Conservation (phyloP, 2,888 invertebrate species). For the Mantis religiosa region DNA sequence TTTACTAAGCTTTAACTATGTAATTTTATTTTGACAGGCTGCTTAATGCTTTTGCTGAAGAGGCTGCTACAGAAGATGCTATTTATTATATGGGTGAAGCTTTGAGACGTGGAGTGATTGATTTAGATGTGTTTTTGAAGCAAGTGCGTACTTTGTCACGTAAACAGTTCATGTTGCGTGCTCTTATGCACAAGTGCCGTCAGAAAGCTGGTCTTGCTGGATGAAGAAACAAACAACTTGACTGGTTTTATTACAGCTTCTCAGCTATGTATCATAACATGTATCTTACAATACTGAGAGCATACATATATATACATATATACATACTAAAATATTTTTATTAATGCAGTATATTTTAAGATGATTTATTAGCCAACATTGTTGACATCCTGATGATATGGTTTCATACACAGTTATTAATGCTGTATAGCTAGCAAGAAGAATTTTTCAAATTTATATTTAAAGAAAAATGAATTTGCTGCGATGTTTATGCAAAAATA, state of each 20-base stretch:
- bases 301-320: not conserved
- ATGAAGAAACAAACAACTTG: slow-evolving; percentile 23
- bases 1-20: too few relatives aligned
- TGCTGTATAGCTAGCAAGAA: not conserved
- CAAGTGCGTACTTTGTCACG: slow-evolving; percentile 93
- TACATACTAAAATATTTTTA: not conserved
- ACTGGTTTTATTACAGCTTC: not conserved
- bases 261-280: not conserved
- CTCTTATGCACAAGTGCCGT: slow-evolving; percentile 94
- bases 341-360: not conserved
- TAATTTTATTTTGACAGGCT: slow-evolving; percentile 52
- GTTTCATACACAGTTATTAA: not conserved
- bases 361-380: not conserved
- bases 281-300: not conserved
- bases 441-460: not conserved
- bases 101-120: slow-evolving; percentile 84
- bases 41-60: slow-evolving; percentile 91
- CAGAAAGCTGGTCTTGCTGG: slow-evolving; percentile 73
- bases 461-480: not conserved
- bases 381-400: not conserved
- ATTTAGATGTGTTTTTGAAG: slow-evolving; percentile 93
- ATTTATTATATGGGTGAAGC: slow-evolving; percentile 98
- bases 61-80: slow-evolving; percentile 96
- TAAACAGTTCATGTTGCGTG: slow-evolving; percentile 92
- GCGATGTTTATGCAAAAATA: not conserved